phyloP scores from a whole-genome alignment of 1,140 invertebrate species.

The Euwallacea fornicatus region DNA sequence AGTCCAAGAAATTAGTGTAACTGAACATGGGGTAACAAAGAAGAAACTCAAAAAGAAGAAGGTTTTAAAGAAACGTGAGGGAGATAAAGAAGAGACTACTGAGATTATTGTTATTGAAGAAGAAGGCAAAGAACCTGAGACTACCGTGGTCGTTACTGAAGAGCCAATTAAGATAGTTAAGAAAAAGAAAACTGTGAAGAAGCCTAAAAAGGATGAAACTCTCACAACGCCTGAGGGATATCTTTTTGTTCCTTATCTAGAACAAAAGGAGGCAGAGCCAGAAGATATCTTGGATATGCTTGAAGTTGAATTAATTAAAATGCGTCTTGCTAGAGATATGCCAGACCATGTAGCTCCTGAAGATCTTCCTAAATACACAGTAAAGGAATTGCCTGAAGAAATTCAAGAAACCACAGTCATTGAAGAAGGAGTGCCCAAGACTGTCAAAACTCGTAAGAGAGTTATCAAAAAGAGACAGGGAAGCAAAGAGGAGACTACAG shows the following conservation, averaged over 20 bases:
- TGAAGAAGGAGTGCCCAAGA: slow-evolving; percentile 43
- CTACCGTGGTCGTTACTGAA: slow-evolving; percentile 46
- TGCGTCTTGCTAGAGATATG: slow-evolving; percentile 25
- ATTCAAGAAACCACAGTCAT: slow-evolving; percentile 47
- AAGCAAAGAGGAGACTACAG: slow-evolving; percentile 44
- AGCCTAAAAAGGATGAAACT: slow-evolving; percentile 28
- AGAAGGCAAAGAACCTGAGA: slow-evolving; percentile 50
- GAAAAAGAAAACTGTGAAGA: slow-evolving; percentile 46
- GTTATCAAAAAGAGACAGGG: slow-evolving; percentile 49
- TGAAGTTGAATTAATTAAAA: slow-evolving; percentile 34
- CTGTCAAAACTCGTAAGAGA: slow-evolving; percentile 48
- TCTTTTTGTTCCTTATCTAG: slow-evolving; percentile 39
- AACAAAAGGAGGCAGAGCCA: slow-evolving; percentile 31
- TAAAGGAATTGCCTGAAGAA: slow-evolving; percentile 53
- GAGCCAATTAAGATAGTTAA: slow-evolving; percentile 40
- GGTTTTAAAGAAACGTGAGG: slow-evolving; percentile 54
- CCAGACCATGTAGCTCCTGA: slow-evolving; percentile 37
- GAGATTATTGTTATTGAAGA: slow-evolving; percentile 56
- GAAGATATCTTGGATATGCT: slow-evolving; percentile 43
- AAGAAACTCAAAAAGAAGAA: slow-evolving; percentile 47
- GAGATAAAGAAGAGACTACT: slow-evolving; percentile 53
- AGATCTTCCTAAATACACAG: slow-evolving; percentile 37
- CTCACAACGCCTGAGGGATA: slow-evolving; percentile 42
- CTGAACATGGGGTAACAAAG: slow-evolving; percentile 37
- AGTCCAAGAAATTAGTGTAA: slow-evolving; percentile 46